Percentiles rank a stretch among this genome's conserved stretches.
Conservation (phyloP, 2,797 vertebrate species). For the Gila robusta region DNA sequence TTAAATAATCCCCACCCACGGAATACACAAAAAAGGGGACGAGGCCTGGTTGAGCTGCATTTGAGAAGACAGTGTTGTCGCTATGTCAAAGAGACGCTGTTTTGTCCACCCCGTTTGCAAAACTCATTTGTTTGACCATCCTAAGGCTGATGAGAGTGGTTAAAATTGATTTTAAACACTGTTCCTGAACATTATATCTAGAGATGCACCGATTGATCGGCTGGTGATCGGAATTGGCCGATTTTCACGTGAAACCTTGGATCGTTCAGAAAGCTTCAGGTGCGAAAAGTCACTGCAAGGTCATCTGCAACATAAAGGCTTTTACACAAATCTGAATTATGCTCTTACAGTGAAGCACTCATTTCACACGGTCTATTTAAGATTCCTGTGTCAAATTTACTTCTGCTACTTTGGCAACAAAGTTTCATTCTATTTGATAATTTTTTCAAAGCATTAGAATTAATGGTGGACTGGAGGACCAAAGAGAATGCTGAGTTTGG, state of each 20-base stretch:
- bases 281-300: constrained; percentile 30
- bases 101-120: no score
- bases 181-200: no score
- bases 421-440: constrained; percentile 57
- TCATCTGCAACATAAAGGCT: not conserved
- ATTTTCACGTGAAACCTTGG: not conserved
- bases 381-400: constrained; percentile 30
- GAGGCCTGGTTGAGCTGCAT: no score
- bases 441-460: constrained; percentile 53
- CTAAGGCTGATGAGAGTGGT: no score
- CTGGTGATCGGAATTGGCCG: no score
- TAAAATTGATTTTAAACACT: no score
- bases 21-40: no score
- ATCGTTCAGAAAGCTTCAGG: constrained; percentile 1
- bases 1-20: no score
- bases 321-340: constrained; percentile 21
- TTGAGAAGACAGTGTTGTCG: no score
- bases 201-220: no score
- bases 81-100: no score
- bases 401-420: constrained; percentile 60
- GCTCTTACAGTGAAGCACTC: constrained; percentile 6
- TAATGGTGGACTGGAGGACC: constrained; percentile 34
- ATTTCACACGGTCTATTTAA: constrained; percentile 17
- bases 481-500: constrained; percentile 37
- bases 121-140: no score